phyloP scores from a whole-genome alignment of 2,113 vertebrate species.

The Podocnemis expansa region DNA sequence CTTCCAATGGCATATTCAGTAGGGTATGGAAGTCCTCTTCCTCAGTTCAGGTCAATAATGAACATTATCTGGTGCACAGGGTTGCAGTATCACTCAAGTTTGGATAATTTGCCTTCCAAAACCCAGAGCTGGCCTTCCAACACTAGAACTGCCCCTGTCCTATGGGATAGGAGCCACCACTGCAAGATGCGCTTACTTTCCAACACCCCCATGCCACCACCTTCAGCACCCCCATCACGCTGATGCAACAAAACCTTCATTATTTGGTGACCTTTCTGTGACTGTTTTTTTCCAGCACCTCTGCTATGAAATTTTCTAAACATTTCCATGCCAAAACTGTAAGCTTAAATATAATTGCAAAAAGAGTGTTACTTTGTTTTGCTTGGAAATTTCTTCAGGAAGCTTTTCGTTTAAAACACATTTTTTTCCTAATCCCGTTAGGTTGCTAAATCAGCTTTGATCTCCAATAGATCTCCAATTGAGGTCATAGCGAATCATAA shows the following conservation, averaged over 20 bases:
- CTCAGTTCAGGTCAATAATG: neutral
- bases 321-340: neutral
- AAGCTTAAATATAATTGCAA: neutral
- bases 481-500: neutral
- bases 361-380: neutral
- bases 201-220: neutral
- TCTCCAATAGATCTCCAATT: neutral
- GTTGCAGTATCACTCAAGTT: neutral
- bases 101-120: neutral
- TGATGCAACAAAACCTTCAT: neutral
- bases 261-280: neutral
- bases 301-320: neutral
- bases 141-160: no score
- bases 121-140: neutral
- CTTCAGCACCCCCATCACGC: neutral
- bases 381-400: constrained; percentile 9
- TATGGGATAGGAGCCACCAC: neutral
- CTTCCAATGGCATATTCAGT: fast-evolving
- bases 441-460: neutral
- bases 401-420: neutral
- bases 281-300: neutral
- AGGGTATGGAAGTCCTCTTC: fast-evolving
- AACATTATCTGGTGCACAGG: neutral
- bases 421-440: neutral
- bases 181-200: neutral